Evolutionary conservation across 30 jellyfish, hydroid and myxozoan species (phyloP), one percentile per base, ranked within the genome.

Genomic region (Nemopilema nomurai): DNA sequence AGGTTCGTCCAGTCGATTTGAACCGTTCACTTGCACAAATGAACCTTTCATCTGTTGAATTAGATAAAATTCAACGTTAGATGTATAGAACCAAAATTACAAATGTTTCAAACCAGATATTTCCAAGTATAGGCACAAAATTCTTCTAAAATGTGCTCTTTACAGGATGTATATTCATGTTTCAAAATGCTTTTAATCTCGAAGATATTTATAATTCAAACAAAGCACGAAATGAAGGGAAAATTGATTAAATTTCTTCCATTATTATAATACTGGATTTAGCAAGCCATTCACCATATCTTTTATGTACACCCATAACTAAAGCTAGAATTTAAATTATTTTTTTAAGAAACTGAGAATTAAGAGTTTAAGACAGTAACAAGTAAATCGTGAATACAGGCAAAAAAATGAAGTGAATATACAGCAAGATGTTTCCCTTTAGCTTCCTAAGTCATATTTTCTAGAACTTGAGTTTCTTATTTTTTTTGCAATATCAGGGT

Each of bases 1-100:
- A 68, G 77, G 70, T 82, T 82, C 62, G 22, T 53, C 91, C 91
- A 0, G 91, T 82, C 68, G 91, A 82, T 68, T 68, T 82, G 85
- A 67, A 82, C 83, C 91, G 73, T 75, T 74, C 26, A 19, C 73
- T 29, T 74, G 84, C 26, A 74, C 84, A 74, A 74, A 74, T 30
- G 87, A 77, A 24, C 88, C 78, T 78, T 78, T 74, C 76, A 74
- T 74, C 72, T 74, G 24, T 74, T 74, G 84, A 74, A 29, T 74
- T 29, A 74, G 31, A 74, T 69, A 74, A 74, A 74, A 28, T 25
- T 74, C 75, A 74, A 74, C 74, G 49, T 74, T 16, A 74, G 84
- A 22, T 28, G 81, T 23, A 49, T 49, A 70, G 49, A 22, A 70
- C 81, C 28, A 26, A 23, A 64, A 26, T 64, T 21, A 23, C 6